Percentiles rank a stretch among this genome's conserved stretches.
Conservation (phyloP, 2,888 invertebrate genomes). For the Troides helena region DNA sequence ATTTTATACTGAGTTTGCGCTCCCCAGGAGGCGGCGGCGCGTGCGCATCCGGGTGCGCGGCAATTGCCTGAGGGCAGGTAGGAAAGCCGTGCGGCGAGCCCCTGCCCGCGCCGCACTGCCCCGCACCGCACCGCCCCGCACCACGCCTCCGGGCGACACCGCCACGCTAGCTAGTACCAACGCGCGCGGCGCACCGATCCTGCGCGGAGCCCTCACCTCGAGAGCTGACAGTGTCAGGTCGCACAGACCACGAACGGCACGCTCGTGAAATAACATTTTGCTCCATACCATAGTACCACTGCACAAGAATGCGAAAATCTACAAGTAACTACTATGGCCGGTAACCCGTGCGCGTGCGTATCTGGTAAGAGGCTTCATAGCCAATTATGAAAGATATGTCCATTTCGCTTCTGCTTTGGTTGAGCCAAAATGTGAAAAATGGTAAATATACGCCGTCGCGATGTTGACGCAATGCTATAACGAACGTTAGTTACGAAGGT, state of each 20-base stretch:
- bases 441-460: not conserved
- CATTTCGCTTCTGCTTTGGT: not conserved
- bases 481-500: not conserved
- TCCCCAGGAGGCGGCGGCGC: slow-evolving; percentile 51
- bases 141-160: slow-evolving; percentile 30
- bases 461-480: not conserved
- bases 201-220: not conserved
- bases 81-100: slow-evolving; percentile 49
- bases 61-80: slow-evolving; percentile 73
- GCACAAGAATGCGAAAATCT: not conserved
- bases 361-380: not conserved
- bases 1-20: slow-evolving; percentile 14
- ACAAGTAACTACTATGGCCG: not conserved
- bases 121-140: slow-evolving; percentile 27
- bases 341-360: not conserved
- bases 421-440: not conserved
- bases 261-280: not conserved
- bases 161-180: slow-evolving; percentile 7
- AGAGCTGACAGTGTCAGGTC: too few species aligned
- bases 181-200: not conserved
- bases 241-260: not conserved
- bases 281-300: not conserved
- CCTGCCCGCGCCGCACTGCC: slow-evolving; percentile 40
- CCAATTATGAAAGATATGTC: not conserved
- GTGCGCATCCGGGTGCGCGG: slow-evolving; percentile 55